Base-by-base conservation (phyloP, 92 coral and sea anemone species). In the Meandrina meandrites region DNA sequence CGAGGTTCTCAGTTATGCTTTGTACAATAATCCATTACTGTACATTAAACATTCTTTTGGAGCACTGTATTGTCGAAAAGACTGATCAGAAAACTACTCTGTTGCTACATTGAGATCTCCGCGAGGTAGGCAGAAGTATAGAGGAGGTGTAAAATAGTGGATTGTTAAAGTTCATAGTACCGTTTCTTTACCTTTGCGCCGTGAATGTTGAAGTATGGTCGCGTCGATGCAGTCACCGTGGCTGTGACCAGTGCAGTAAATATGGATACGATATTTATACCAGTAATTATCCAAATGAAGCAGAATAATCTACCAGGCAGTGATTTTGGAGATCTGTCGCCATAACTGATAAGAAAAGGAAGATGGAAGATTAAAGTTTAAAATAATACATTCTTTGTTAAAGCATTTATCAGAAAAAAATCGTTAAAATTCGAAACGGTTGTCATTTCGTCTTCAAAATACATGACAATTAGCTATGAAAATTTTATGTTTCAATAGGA, bases 221-320 rank as follows among this genome's bases (percentile, higher is more conserved):
- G 86, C 18, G 99, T 96, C 3, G 92, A 88, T 16, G 99, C 99
- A 0, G 97, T 88, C 6, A 96, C 94, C 0, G 97, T 87, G 9
- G 99, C 97, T 18, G 97, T 96, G 34, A 95, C 93, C 48, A 95
- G 78, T 0, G 98, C 99, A 62, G 98, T 93, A 79, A 96, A 95
- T n/a, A 91, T 96, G 34, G 97, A 91, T 21, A 96, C 81, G 51
- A 95, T 92, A 78, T 91, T 94, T 67, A 96, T 91, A 0, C 99
- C 98, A 67, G 90, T 93, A 58, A 96, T 93, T 64, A 96, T 96
- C 99, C 99, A 96, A 17, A 96, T 48, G 62, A 96, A 81, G 81
- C 99, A 93, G 85, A 96, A 96, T 22, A 95, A 45, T 37, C 99
- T 95, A 31, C 95, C 98, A 50, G 95, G 95, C 3, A 93, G 80